Conservation (phyloP, 1,140 invertebrate genomes). For the Bombus waltoni region DNA sequence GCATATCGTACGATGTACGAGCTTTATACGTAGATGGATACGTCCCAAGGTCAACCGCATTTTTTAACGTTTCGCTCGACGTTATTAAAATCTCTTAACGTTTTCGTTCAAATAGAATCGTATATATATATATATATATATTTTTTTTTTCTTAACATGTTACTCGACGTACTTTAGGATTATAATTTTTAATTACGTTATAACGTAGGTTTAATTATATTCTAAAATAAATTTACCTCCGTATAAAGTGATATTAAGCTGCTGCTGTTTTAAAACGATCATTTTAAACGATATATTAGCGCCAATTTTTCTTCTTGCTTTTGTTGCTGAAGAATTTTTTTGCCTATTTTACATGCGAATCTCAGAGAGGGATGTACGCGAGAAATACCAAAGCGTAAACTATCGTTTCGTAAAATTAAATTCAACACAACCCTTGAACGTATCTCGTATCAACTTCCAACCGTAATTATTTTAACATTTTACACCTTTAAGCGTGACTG, state of each 20-base stretch:
- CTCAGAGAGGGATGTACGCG: fast-evolving
- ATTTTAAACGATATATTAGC: not conserved
- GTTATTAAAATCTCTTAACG: not conserved
- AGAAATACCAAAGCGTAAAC: no score
- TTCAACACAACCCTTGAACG: no score
- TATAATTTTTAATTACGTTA: not conserved
- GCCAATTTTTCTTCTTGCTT: not conserved
- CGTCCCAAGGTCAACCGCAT: not conserved
- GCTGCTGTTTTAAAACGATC: not conserved
- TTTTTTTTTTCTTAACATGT: not conserved
- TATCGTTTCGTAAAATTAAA: no score
- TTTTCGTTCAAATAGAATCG: not conserved
- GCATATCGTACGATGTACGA: not conserved
- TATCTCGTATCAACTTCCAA: no score
- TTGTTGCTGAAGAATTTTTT: no score
- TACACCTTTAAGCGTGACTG: no score
- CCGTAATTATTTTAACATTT: no score
- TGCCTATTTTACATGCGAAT: no score
- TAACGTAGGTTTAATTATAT: not conserved
- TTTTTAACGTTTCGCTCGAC: not conserved
- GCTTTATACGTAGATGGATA: not conserved
- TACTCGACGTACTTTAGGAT: not conserved
- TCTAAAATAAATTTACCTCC: not conserved
- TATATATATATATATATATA: not conserved
- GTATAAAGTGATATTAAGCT: not conserved